phyloP scores from a whole-genome alignment of 2,113 vertebrate species.

The Mirza zaza region DNA sequence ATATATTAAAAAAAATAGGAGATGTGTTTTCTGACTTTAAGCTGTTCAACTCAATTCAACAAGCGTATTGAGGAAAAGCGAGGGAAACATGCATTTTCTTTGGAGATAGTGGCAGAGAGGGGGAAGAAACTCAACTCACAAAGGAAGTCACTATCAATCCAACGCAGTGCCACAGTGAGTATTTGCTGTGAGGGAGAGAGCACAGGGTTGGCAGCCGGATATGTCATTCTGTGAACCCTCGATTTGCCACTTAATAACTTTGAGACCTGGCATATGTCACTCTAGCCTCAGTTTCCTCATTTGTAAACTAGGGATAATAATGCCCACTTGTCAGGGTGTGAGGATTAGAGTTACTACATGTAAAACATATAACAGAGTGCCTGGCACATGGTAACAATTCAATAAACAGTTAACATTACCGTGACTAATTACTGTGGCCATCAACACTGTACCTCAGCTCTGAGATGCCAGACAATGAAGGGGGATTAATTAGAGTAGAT shows the following conservation, averaged over 20 bases:
- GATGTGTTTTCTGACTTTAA: constrained; percentile 68
- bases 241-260: not conserved
- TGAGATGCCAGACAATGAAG: not conserved
- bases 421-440: not conserved
- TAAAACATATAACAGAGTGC: not conserved
- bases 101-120: not conserved
- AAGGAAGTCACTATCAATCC: not conserved
- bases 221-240: not conserved
- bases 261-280: not conserved
- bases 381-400: not conserved
- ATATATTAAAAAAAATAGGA: constrained; percentile 73
- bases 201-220: not conserved
- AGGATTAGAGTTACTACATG: not conserved
- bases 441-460: not conserved
- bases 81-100: constrained; percentile 49
- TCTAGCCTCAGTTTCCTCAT: not conserved
- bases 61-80: constrained; percentile 64
- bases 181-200: not conserved
- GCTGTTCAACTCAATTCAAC: constrained; percentile 68
- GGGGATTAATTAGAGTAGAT: not conserved
- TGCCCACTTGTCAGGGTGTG: not conserved
- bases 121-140: not conserved
- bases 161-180: not conserved
- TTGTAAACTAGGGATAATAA: not conserved
- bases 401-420: not conserved